Evolutionary conservation across 2,888 invertebrate species (phyloP), one percentile per base, ranked within the genome.

Genomic region (Clostera curtula): DNA sequence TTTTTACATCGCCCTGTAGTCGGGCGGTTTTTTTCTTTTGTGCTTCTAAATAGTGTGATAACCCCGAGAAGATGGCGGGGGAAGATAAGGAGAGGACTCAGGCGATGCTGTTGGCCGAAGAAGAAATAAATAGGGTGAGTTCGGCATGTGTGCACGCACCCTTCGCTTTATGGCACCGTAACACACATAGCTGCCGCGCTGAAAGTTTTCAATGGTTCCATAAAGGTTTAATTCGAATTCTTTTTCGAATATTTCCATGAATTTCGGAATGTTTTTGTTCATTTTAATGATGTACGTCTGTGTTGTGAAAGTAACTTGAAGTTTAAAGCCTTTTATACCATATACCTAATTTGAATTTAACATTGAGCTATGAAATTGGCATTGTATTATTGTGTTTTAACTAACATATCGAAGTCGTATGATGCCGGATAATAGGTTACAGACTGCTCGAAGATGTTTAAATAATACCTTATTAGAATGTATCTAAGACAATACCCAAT

Each of bases 1-100:
- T 82, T 80, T 82, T 79, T 82, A 76, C 69, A 65, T 50, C 63
- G 62, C 67, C 51, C 60, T 74, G 67, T 65, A 58, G 60, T 63
- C 74, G 76, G 80, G 58, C 47, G 74, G 63, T 62, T 68, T 69
- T 66, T 66, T 66, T 65, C 56, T 43, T 40, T 43, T 43, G 42
- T 16, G 48, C 49, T 51, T 35, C 39, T 51, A 43, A 38, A 31
- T 31, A 31, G 42, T 51, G 50, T 56, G 54, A 55, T 27, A 42
- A n/a, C n/a, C n/a, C n/a, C n/a, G n/a, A n/a, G n/a, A 43, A 40
- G 25, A 66, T 71, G 68, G 33, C 40, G 7, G 34, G 31, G 39
- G 62, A 67, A 42, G 71, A 68, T 38, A 57, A 52, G 30, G 67
- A 66, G 29, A 43, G 52, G 29, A 49, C 49, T 27, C 64, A 70